Evolutionary conservation across 2,888 invertebrate genomes (phyloP).

Genomic region (Melieria omissa): DNA sequence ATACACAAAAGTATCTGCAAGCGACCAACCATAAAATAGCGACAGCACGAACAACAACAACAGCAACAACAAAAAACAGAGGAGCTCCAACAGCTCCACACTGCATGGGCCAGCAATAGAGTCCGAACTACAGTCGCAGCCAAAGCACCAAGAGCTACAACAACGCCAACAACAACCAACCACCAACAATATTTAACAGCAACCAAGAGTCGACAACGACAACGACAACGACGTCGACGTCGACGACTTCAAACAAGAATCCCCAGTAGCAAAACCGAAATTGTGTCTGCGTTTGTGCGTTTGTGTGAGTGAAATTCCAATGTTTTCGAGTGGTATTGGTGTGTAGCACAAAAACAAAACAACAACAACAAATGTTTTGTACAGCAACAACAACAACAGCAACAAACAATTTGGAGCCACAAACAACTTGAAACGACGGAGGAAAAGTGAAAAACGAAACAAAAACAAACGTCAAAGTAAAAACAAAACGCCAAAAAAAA

Average conservation of each 20-base stretch:
- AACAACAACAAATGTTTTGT: constrained; percentile 34
- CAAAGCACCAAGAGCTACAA: constrained; percentile 16
- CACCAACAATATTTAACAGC: no score
- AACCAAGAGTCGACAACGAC: not conserved
- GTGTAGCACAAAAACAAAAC: not conserved
- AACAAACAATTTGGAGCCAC: no score
- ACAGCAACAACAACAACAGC: no score
- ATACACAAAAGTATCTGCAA: constrained; percentile 32
- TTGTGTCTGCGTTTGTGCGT: constrained; percentile 41
- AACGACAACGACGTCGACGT: not conserved
- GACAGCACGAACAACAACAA: no score
- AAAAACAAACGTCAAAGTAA: no score
- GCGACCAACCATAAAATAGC: constrained; percentile 43
- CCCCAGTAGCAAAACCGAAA: constrained; percentile 22
- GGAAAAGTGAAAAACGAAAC: no score
- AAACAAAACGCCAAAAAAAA: no score
- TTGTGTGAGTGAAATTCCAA: constrained; percentile 56
- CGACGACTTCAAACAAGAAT: constrained; percentile 5
- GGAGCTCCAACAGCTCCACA: not conserved
- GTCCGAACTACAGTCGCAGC: not conserved
- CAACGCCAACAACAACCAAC: not conserved
- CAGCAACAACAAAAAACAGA: constrained; percentile 13
- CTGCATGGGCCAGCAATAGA: no score
- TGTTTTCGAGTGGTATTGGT: constrained; percentile 49
- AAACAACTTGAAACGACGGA: no score